Percentiles rank a stretch among this genome's conserved stretches.
Evolutionary conservation across 2,797 vertebrate species (phyloP).

Genomic region (Bovichtus variegatus): DNA sequence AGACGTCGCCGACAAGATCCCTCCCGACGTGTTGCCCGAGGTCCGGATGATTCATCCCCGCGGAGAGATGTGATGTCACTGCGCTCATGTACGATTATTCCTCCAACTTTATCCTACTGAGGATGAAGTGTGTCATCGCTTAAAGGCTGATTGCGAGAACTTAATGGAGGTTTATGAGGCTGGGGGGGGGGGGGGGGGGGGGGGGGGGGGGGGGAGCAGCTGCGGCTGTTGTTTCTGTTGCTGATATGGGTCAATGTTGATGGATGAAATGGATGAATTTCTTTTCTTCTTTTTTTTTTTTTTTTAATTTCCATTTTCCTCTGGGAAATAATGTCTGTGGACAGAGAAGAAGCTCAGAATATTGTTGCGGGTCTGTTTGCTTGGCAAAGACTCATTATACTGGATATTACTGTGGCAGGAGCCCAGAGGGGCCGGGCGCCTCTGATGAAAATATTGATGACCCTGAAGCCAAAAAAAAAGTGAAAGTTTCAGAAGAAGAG

Average conservation of each 20-base stretch:
- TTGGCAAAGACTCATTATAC: constrained; percentile 75
- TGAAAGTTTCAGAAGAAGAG: constrained; percentile 16
- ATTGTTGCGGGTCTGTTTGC: constrained; percentile 75
- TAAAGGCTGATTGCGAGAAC: constrained; percentile 43
- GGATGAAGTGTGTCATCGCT: constrained; percentile 37
- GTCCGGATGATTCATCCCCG: constrained; percentile 38
- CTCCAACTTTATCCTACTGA: constrained; percentile 9
- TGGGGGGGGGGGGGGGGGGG: too few relatives aligned
- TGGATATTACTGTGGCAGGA: constrained; percentile 71
- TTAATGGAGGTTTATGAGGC: constrained; percentile 52
- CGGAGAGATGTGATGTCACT: constrained; percentile 33
- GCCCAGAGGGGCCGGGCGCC: neutral
- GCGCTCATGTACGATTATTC: constrained; percentile 24
- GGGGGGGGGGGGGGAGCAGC: neutral
- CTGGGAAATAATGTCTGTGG: constrained; percentile 77
- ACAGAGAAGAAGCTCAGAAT: constrained; percentile 70
- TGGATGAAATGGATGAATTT: constrained; percentile 72
- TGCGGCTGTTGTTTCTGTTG: constrained; percentile 9
- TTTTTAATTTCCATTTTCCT: constrained; percentile 74
- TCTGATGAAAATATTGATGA: constrained; percentile 73
- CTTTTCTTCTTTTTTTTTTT: constrained; percentile 54
- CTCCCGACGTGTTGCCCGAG: constrained; percentile 27
- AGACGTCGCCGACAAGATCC: constrained; percentile 29
- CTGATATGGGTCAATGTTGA: constrained; percentile 66
- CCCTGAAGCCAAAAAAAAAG: constrained; percentile 61